Percentiles rank a stretch among this genome's conserved stretches.
These are phyloP conservation scores for Monopterus albus DNA, from an alignment of 2,113 vertebrate species.

Conservation along the genomic window DNA sequence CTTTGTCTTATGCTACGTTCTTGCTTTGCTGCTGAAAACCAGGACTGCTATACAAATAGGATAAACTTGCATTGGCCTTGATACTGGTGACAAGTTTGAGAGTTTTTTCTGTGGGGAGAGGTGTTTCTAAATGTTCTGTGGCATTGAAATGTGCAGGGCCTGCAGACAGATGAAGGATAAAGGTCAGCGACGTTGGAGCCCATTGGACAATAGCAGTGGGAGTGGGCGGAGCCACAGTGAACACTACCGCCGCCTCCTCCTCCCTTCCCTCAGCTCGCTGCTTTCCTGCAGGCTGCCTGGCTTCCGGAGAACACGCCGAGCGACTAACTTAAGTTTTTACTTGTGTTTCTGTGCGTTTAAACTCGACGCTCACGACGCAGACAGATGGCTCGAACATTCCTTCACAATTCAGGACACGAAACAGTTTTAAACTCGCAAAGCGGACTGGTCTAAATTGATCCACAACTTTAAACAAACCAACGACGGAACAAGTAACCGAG, in stretches of 20 bases:
- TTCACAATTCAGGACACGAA: neutral
- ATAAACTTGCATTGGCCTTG: too few species aligned
- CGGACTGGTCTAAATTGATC: slow-evolving; percentile 29
- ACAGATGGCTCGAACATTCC: slow-evolving; percentile 55
- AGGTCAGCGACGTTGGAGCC: too few species aligned
- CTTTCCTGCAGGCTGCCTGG: slow-evolving; percentile 39
- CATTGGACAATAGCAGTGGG: slow-evolving; percentile 10
- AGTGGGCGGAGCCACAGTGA: slow-evolving; percentile 51
- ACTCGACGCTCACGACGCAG: neutral
- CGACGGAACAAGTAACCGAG: slow-evolving; percentile 40
- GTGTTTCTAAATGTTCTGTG: too few species aligned
- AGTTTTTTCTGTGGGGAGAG: too few species aligned
- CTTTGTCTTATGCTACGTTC: too few species aligned
- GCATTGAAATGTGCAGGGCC: too few species aligned
- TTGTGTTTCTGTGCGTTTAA: neutral
- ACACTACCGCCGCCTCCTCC: neutral
- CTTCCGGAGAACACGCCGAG: neutral
- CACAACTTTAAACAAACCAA: slow-evolving; percentile 33
- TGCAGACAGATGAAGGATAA: too few species aligned
- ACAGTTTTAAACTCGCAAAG: neutral
- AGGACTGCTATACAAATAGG: too few species aligned
- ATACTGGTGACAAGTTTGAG: too few species aligned
- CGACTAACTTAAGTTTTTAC: neutral
- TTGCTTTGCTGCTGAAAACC: too few species aligned
- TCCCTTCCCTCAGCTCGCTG: slow-evolving; percentile 5